Evolutionary conservation across 1,140 invertebrate species (phyloP), one percentile per base, ranked within the genome.

Genomic region (Brachystomella parvula): DNA sequence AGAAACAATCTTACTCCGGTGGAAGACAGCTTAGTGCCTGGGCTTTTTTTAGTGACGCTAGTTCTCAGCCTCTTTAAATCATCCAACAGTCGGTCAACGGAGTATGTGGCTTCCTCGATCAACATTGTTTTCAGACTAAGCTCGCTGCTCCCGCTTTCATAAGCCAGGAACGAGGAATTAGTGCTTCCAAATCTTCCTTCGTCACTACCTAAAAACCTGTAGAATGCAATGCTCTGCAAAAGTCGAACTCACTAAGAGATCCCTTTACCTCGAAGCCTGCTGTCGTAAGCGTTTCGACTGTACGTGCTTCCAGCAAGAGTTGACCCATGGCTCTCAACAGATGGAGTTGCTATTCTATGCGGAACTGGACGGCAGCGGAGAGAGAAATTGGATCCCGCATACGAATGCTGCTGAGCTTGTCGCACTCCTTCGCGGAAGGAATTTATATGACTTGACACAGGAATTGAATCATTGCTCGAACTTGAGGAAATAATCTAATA

Each of bases 41-140:
- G 6, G 35, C 19, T 19, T 9, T 39, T 39, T 39, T 6, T 6
- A 39, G 35, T 39, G 35, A 9, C 6, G 6, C 35, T 6, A 39
- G 35, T 30, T 62, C 61, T 63, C 0, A 64, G 28, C 1, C 17
- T 29, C 53, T 64, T 47, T 2, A 64, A 33, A 17, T 67, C 24
- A 3, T 47, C 29, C 9, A 63, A 28, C 24, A 63, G 30, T 47
- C 63, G n/a, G 2, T 30, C n/a, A 0, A 49, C 28, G 29, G 3
- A 28, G 2, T 61, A 26, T 21, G 57, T 39, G 19, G 65, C 47
- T n/a, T 57, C 61, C 9, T 57, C 47, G 21, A 67, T 63, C 2
- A 62, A 21, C 44, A 57, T 26, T 29, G 30, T 21, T 19, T 63
- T 49, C 6, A 26, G 9, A 6, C 17, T 24, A 19, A 58, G 21